phyloP scores from a whole-genome alignment of 2,797 vertebrate species.

The Clamator glandarius region DNA sequence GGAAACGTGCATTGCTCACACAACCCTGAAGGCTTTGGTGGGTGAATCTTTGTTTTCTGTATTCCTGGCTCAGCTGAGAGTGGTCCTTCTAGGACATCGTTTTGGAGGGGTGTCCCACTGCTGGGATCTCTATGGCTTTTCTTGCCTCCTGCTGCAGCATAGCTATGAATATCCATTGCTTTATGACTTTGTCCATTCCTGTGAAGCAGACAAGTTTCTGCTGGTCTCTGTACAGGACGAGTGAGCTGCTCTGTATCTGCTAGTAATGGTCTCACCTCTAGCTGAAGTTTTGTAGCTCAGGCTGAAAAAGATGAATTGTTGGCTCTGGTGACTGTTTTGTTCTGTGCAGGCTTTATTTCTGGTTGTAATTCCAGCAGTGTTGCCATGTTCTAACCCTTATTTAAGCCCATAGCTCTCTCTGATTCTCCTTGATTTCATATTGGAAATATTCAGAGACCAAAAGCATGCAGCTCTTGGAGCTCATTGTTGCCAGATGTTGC shows the following conservation, averaged over 20 bases:
- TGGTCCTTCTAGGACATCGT: background rate
- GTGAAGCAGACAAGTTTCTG: background rate
- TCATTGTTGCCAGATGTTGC: background rate
- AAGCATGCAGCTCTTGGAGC: background rate
- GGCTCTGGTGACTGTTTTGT: background rate
- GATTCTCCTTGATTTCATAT: background rate
- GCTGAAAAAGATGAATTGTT: background rate
- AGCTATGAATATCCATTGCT: background rate
- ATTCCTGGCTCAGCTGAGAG: background rate
- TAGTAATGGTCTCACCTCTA: background rate
- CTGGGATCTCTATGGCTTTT: background rate
- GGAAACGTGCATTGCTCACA: background rate
- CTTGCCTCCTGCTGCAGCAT: background rate
- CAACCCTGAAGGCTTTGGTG: background rate
- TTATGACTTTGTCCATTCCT: fast-evolving
- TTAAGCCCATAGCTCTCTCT: background rate
- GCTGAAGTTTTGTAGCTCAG: background rate
- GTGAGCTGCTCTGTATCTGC: background rate
- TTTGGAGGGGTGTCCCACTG: background rate
- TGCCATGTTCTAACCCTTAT: background rate
- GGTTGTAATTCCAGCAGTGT: background rate
- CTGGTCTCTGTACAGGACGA: background rate
- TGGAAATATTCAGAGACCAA: background rate
- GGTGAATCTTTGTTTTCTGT: background rate
- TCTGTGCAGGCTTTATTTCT: background rate